Conservation (phyloP, 2,113 vertebrate species). For the Ctenodactylus gundi region DNA sequence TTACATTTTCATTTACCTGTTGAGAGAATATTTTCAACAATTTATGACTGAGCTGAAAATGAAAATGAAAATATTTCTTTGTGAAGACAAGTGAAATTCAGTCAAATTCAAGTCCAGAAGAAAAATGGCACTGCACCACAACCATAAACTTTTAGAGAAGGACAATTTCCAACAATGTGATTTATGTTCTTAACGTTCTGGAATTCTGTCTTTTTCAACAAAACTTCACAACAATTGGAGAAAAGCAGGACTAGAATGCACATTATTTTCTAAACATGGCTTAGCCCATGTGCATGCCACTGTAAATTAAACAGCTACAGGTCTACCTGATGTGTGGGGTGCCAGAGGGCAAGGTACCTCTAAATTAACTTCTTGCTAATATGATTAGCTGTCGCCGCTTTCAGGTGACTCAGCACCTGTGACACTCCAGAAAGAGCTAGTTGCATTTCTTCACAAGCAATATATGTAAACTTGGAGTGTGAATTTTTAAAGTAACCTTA, state of each 20-base stretch:
- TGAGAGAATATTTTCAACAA: constrained; percentile 48
- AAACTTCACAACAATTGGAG: constrained; percentile 56
- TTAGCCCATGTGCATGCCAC: constrained; percentile 46
- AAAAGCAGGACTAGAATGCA: constrained; percentile 43
- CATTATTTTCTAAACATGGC: constrained; percentile 58
- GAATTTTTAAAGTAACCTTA: constrained; percentile 1
- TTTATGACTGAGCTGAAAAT: constrained; percentile 58
- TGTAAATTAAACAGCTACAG: neutral
- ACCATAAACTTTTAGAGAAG: constrained; percentile 54
- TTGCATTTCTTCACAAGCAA: constrained; percentile 44
- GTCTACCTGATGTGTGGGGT: neutral
- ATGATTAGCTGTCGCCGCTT: constrained; percentile 33
- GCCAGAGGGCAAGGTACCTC: constrained; percentile 54
- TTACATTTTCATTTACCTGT: constrained; percentile 51
- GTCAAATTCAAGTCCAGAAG: constrained; percentile 55
- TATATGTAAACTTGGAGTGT: constrained; percentile 6
- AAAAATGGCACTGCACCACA: constrained; percentile 49
- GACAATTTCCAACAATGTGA: constrained; percentile 41
- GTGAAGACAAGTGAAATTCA: constrained; percentile 48
- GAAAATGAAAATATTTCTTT: constrained; percentile 65
- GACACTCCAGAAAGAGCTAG: neutral
- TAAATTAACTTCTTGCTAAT: constrained; percentile 77
- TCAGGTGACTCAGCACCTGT: constrained; percentile 49
- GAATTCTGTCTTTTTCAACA: constrained; percentile 17
- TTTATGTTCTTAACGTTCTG: neutral